Percentiles rank a stretch among this genome's conserved stretches.
Evolutionary conservation across 1,140 invertebrate species (phyloP).

Genomic region (Eurosta solidaginis): DNA sequence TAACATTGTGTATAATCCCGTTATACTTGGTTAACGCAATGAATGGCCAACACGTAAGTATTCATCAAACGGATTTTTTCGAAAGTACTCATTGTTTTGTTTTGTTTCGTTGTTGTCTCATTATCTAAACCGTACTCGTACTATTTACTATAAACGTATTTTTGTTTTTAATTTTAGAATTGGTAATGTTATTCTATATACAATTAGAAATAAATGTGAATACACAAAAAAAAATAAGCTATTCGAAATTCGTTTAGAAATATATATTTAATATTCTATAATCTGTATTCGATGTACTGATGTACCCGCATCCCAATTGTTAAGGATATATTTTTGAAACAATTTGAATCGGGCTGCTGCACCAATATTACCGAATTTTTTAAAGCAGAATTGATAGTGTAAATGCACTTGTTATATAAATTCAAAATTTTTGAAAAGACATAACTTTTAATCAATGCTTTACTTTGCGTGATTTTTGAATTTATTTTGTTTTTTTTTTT

Average conservation of each 20-base stretch:
- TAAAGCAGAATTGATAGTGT: neutral
- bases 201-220: neutral
- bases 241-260: neutral
- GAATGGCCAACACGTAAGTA: constrained; percentile 25
- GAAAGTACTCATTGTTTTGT: constrained; percentile 21
- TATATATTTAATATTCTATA: no score
- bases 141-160: constrained; percentile 18
- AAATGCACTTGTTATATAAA: no score
- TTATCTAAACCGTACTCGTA: constrained; percentile 13
- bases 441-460: no score
- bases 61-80: constrained; percentile 15
- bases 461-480: no score
- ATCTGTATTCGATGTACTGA: neutral
- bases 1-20: neutral
- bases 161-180: constrained; percentile 6
- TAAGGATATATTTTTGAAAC: neutral
- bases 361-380: no score
- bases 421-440: no score
- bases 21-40: constrained; percentile 13
- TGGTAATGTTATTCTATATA: constrained; percentile 7
- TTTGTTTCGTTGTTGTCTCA: constrained; percentile 22
- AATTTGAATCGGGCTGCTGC: neutral
- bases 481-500: no score
- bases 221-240: neutral
- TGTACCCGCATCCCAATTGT: neutral